Percentiles rank a stretch among this genome's conserved stretches.
phyloP scores from a whole-genome alignment of 2,888 invertebrate species.

The Ramazzottius varieornatus region DNA sequence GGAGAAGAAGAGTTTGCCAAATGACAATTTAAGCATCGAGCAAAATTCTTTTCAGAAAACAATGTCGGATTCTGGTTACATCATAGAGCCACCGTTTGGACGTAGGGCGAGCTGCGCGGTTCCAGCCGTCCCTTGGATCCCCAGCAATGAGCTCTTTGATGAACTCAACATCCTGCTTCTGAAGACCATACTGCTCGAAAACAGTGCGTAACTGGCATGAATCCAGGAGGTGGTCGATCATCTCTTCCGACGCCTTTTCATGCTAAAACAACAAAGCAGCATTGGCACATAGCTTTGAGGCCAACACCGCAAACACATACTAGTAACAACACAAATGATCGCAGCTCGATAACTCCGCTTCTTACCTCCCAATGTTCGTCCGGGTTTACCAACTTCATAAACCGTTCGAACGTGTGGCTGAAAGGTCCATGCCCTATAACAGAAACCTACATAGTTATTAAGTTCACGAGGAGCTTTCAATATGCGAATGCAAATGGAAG shows the following conservation, averaged over 20 bases:
- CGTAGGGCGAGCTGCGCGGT: slow-evolving; percentile 12
- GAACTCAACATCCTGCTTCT: slow-evolving; percentile 13
- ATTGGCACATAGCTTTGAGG: slow-evolving; percentile 12
- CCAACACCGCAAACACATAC: too few relatives aligned
- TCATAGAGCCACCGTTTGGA: slow-evolving; percentile 16
- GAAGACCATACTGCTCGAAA: slow-evolving; percentile 13
- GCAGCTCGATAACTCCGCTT: too few relatives aligned
- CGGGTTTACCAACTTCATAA: slow-evolving; percentile 12
- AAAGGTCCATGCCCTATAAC: slow-evolving; percentile 20
- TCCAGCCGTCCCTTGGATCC: slow-evolving; percentile 10
- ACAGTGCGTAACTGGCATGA: slow-evolving; percentile 12
- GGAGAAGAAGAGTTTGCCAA: slow-evolving; percentile 5
- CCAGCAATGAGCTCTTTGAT: slow-evolving; percentile 15
- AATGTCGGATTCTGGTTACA: slow-evolving; percentile 12
- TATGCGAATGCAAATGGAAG: background rate
- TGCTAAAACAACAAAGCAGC: background rate
- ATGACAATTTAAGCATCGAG: too few relatives aligned
- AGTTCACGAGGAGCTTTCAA: too few relatives aligned
- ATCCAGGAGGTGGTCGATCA: background rate
- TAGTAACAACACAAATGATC: slow-evolving; percentile 11
- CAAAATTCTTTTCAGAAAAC: too few relatives aligned
- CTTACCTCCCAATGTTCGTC: slow-evolving; percentile 14
- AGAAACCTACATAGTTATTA: too few relatives aligned
- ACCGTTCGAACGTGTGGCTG: slow-evolving; percentile 20
- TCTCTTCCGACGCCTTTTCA: background rate